These are phyloP conservation scores for Cyanoliseus patagonus DNA, from an alignment of 2,113 vertebrate species.

Conservation along the genomic window DNA sequence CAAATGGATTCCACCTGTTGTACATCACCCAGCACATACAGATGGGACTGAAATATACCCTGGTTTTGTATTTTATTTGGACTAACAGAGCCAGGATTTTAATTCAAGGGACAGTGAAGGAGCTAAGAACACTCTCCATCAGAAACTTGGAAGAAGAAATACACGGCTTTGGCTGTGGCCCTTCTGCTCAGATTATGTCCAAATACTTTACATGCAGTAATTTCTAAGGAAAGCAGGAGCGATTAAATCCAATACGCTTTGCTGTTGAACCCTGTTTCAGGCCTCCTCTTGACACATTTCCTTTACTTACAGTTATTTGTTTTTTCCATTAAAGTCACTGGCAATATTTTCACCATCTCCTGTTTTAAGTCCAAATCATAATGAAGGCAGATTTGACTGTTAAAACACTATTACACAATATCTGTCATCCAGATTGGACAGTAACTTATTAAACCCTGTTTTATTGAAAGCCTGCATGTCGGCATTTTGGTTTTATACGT, in stretches of 20 bases:
- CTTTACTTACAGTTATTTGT: conserved; percentile 31
- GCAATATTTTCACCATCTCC: conserved; percentile 21
- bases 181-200: conserved; percentile 34
- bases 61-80: conserved; percentile 39
- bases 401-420: conserved; percentile 8
- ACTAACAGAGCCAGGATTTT: conserved; percentile 48
- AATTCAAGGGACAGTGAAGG: conserved; percentile 49
- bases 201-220: conserved; percentile 29
- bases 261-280: conserved; percentile 30
- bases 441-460: conserved; percentile 1
- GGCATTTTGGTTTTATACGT: conserved; percentile 16
- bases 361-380: not conserved
- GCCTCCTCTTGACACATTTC: conserved; percentile 34
- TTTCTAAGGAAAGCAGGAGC: not conserved
- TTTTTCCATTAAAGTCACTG: conserved; percentile 37
- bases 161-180: not conserved
- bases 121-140: conserved; percentile 29
- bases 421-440: conserved; percentile 46
- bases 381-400: not conserved
- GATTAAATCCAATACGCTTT: not conserved
- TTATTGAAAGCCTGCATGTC: conserved; percentile 35
- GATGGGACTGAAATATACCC: conserved; percentile 21
- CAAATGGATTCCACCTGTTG: conserved; percentile 46
- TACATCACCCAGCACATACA: conserved; percentile 29
- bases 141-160: conserved; percentile 55